phyloP scores from a whole-genome alignment of 1,140 invertebrate species.

The Orius insidiosus region DNA sequence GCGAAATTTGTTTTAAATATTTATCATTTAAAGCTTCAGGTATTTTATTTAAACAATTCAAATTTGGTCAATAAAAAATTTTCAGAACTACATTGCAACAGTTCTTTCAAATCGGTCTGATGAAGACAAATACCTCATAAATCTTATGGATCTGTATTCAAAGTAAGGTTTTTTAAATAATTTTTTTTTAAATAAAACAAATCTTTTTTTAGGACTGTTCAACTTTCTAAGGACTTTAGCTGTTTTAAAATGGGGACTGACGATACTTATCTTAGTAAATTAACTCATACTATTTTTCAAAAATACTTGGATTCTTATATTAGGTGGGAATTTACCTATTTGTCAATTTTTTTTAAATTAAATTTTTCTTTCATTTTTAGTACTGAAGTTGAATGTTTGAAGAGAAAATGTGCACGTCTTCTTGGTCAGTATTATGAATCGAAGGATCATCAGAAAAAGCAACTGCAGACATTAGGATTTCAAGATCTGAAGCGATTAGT shows the following conservation, averaged over 20 bases:
- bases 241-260: conserved; percentile 65
- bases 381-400: conserved; percentile 57
- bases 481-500: conserved; percentile 81
- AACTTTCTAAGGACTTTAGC: conserved; percentile 52
- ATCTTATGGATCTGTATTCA: conserved; percentile 75
- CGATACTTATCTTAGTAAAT: conserved; percentile 56
- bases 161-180: too few relatives aligned
- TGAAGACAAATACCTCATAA: conserved; percentile 72
- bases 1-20: conserved; percentile 94
- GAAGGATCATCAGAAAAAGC: conserved; percentile 89
- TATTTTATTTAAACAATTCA: background rate
- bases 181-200: too few relatives aligned
- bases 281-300: conserved; percentile 69
- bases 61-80: background rate
- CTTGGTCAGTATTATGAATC: conserved; percentile 80
- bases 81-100: background rate
- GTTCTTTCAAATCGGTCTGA: too few relatives aligned
- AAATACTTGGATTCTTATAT: conserved; percentile 64
- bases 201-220: too few relatives aligned
- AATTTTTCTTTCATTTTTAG: too few relatives aligned
- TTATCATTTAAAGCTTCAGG: conserved; percentile 81
- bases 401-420: conserved; percentile 51
- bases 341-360: too few relatives aligned
- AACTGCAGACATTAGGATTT: conserved; percentile 57
- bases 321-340: too few relatives aligned